Conservation (phyloP, 2,113 vertebrate species). For the Scartelaos histophorus region DNA sequence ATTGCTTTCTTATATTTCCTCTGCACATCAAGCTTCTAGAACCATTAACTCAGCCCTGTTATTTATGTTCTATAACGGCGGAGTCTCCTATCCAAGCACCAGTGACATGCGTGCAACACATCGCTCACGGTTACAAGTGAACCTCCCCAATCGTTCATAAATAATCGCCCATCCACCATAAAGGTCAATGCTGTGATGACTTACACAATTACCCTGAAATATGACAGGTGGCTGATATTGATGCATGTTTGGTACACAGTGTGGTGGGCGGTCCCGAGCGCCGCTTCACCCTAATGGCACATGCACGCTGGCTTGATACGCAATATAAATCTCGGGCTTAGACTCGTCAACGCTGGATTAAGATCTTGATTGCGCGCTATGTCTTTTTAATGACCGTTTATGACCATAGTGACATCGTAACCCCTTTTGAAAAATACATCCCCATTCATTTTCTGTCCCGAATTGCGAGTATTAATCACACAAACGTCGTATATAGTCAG, state of each 20-base stretch:
- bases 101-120: background rate
- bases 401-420: conserved; percentile 38
- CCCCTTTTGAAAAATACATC: conserved; percentile 34
- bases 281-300: conserved; percentile 14
- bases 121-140: background rate
- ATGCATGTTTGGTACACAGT: conserved; percentile 8
- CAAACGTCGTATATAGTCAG: conserved; percentile 15
- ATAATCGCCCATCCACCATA: background rate
- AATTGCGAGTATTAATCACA: conserved; percentile 49
- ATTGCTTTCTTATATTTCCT: background rate
- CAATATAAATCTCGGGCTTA: conserved; percentile 35
- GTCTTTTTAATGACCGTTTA: conserved; percentile 54
- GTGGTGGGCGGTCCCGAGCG: background rate
- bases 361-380: conserved; percentile 35
- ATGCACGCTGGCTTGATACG: conserved; percentile 15
- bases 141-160: background rate
- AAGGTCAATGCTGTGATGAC: conserved; percentile 9
- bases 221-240: conserved; percentile 11
- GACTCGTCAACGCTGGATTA: conserved; percentile 32
- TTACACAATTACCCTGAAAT: background rate
- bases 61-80: background rate
- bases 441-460: conserved; percentile 46
- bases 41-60: background rate
- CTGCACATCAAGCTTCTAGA: background rate
- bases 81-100: background rate